Base-by-base conservation (phyloP, 2,797 vertebrate species). In the Mormyrus proboscirostris region DNA sequence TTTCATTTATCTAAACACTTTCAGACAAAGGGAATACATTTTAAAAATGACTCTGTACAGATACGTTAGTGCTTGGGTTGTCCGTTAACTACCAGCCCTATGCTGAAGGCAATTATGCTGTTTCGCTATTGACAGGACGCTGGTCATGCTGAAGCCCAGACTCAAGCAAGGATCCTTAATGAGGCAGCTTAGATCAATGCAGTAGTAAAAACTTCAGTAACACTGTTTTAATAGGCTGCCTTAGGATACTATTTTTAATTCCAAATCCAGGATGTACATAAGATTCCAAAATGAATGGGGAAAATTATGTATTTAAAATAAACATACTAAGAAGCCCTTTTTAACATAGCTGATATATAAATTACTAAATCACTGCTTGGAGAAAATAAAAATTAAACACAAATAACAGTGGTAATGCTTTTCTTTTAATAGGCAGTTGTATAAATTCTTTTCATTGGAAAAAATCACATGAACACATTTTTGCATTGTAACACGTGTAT, bases 401-500 rank as follows among this genome's bases (percentile, higher is more conserved):
- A 73, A 10, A 25, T 65, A 73, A 33, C 12, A 73, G 65, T 33
- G 10, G 29, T 16, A 33, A 14, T 14, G 16, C 92, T 92, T 92
- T 92, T 92, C 89, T 93, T 93, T 88, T 53, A 90, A 93, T 93
- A 89, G 0, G 44, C 90, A 91, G 91, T 90, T 62, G 38, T 88
- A 88, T 73, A 84, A 86, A 85, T 76, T 85, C 91, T 91, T 91
- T 90, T 0, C 1, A 69, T 59, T 89, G 79, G 91, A 89, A 94
- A 47, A 41, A 59, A 87, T 89, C 88, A 91, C 25, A 19, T 91
- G 87, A 88, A 86, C 89, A 90, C 2, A 2, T 14, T 14, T 65
- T 65, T 65, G 59, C 89, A 90, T 94, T 92, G 90, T 91, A 93
- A 89, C 92, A 89, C 86, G 92, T 91, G 93, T 92, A 91, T 93